These are phyloP conservation scores for Isurus oxyrinchus DNA, from an alignment of 2,113 vertebrate genomes.

Conservation along the genomic window DNA sequence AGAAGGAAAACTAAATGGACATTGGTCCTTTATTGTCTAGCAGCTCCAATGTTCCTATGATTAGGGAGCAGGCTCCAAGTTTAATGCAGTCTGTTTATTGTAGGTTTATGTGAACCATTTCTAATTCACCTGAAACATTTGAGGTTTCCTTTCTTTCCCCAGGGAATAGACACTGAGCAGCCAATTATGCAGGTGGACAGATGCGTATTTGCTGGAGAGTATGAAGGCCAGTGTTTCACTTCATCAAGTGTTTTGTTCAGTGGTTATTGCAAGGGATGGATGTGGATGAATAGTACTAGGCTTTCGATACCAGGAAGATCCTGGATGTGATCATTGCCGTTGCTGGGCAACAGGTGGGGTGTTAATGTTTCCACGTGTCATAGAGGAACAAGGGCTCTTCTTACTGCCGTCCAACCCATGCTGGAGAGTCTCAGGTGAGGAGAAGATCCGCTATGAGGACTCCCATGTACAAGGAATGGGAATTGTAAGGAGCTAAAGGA, in stretches of 20 bases:
- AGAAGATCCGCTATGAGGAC: neutral
- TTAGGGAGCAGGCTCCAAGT: neutral
- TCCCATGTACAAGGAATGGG: neutral
- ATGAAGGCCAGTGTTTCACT: conserved; percentile 71
- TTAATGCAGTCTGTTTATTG: neutral
- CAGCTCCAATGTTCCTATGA: neutral
- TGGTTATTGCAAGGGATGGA: neutral
- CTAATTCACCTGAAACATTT: neutral
- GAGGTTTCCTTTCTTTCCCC: conserved; percentile 40
- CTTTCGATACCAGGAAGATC: neutral
- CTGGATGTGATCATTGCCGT: neutral
- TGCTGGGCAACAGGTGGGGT: neutral
- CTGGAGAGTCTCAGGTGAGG: neutral
- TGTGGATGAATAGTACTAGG: neutral
- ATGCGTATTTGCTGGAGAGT: conserved; percentile 89
- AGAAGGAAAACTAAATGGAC: neutral
- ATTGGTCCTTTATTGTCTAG: neutral
- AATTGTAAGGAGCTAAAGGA: neutral
- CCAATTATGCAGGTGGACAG: conserved; percentile 88
- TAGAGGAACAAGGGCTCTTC: neutral
- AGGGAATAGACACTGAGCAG: conserved; percentile 85
- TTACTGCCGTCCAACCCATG: neutral
- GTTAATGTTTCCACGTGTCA: neutral
- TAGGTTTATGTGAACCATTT: neutral
- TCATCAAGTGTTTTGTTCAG: neutral